A percentile compares a stretch with the other conserved stretches of the same genome.
Evolutionary conservation across 2,113 vertebrate species (phyloP).

Genomic region (Microtus richardsoni): DNA sequence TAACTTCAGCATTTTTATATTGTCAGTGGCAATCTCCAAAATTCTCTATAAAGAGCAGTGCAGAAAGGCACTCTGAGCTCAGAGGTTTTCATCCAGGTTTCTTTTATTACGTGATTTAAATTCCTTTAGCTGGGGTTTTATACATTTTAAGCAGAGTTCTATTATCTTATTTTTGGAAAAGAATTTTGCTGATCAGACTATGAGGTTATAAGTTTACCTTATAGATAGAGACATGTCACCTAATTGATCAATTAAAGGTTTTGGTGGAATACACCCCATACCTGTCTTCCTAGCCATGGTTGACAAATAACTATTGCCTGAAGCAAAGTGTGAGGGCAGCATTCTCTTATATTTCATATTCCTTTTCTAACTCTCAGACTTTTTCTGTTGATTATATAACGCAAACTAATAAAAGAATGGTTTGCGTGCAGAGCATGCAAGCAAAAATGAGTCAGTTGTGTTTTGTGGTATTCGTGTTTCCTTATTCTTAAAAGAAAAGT

Average conservation of each 20-base stretch:
- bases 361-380: neutral
- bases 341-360: neutral
- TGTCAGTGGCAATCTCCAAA: neutral
- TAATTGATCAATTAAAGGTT: neutral
- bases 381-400: slow-evolving; percentile 26
- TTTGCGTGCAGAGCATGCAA: neutral
- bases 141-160: neutral
- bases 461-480: neutral
- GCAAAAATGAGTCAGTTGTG: neutral
- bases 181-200: neutral
- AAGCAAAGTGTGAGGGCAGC: neutral
- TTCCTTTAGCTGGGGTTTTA: neutral
- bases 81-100: neutral
- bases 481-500: neutral
- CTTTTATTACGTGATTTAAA: slow-evolving; percentile 2
- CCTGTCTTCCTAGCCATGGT: neutral
- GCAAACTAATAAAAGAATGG: neutral
- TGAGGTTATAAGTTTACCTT: neutral
- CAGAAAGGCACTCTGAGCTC: slow-evolving; percentile 7
- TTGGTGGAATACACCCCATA: neutral
- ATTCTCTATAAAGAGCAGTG: neutral
- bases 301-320: neutral
- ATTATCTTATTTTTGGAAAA: neutral
- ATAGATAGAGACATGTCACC: neutral
- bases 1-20: slow-evolving; percentile 7